A percentile compares a stretch with the other conserved stretches of the same genome.
Evolutionary conservation across 2,888 invertebrate species (phyloP).

Genomic region (Diarsia rubi): DNA sequence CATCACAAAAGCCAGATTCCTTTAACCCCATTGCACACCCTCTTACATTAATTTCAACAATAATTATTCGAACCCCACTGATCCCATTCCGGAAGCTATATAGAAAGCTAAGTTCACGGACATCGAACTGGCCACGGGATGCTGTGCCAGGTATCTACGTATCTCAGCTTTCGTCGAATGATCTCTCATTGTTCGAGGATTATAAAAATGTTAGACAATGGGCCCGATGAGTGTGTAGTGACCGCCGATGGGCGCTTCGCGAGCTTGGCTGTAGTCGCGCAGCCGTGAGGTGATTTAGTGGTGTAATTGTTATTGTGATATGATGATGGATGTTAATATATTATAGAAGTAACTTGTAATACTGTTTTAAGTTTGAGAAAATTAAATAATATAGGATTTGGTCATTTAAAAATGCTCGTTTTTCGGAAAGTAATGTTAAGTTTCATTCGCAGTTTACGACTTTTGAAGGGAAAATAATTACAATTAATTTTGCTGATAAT

Average conservation of each 20-base stretch:
- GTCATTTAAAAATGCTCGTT: neutral
- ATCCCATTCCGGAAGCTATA: conserved; percentile 63
- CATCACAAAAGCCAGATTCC: conserved; percentile 18
- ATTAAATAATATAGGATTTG: neutral
- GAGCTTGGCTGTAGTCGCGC: conserved; percentile 46
- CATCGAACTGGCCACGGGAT: conserved; percentile 60
- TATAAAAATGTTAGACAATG: conserved; percentile 78
- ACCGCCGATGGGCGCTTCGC: conserved; percentile 72
- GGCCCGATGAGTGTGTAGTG: conserved; percentile 72
- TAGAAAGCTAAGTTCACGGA: conserved; percentile 51
- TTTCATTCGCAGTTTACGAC: neutral
- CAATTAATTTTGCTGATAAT: neutral
- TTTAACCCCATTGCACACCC: conserved; percentile 11
- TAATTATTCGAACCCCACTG: conserved; percentile 31
- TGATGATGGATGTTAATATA: neutral
- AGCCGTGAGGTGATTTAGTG: conserved; percentile 40
- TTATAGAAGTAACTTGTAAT: neutral
- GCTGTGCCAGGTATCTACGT: conserved; percentile 61
- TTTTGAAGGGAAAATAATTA: neutral
- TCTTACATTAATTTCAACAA: conserved; percentile 19
- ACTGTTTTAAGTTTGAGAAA: neutral
- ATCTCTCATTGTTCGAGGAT: conserved; percentile 75
- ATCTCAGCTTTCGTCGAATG: conserved; percentile 72
- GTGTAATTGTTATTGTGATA: neutral
- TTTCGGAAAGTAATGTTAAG: neutral